These are phyloP conservation scores for Patiria pectinifera DNA, from an alignment of 53 echinoderm and acorn worm genomes.

Conservation along the genomic window DNA sequence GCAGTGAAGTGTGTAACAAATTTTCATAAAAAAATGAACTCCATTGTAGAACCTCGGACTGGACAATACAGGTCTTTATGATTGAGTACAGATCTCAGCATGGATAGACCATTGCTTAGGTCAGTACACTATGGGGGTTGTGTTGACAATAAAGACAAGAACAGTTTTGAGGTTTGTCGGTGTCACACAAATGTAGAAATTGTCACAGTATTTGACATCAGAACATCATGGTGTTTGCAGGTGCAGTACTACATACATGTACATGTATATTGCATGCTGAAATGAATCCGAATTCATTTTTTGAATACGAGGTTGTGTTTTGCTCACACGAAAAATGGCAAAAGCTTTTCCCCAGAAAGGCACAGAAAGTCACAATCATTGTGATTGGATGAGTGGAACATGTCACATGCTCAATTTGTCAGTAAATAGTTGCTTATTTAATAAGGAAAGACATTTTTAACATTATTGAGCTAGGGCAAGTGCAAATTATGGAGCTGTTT, in stretches of 20 bases:
- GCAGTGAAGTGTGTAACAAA: neutral
- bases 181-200: neutral
- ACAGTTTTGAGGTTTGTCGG: neutral
- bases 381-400: no score
- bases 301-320: no score
- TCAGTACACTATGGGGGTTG: slow-evolving; percentile 6
- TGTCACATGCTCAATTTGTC: no score
- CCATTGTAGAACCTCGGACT: neutral
- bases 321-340: no score
- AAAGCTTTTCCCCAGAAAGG: no score
- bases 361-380: no score
- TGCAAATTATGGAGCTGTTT: no score
- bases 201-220: neutral
- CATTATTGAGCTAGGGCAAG: no score
- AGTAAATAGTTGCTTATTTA: no score
- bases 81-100: neutral
- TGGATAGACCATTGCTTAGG: neutral
- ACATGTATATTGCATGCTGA: neutral
- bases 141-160: neutral
- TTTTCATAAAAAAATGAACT: slow-evolving; percentile 10
- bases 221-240: neutral
- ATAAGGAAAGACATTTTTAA: no score
- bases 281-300: no score
- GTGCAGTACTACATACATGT: neutral
- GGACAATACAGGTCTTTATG: neutral